Evolutionary conservation across 2,888 invertebrate genomes (phyloP), one percentile per base, ranked within the genome.

Genomic region (Chrysolina oricalcia): DNA sequence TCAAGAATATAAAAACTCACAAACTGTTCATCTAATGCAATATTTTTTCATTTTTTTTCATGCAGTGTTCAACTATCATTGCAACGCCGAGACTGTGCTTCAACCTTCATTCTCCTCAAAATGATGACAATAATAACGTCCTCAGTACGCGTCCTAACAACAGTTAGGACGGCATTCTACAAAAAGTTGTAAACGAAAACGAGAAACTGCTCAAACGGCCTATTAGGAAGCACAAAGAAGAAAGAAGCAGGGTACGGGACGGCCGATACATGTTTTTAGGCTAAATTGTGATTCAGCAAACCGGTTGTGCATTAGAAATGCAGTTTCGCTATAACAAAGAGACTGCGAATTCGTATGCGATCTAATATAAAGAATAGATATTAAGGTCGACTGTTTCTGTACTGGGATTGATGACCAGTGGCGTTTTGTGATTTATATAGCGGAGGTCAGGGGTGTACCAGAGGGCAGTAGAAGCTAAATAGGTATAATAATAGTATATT

Each of bases 271-370:
- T 85, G 86, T 87, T 88, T 87, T 88, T 87, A 86, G 87, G 87
- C 86, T 87, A 86, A 86, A 87, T 87, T 87, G 86, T 86, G 86
- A 87, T 87, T 88, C 87, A 87, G 87, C 87, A 86, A 80, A 87
- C 88, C 87, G 87, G 87, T 88, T 86, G 82, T 83, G 86, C 82
- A 85, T 87, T 87, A 87, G 87, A 87, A 87, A 86, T 86, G 85
- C 83, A 85, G 86, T 87, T 86, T 85, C 83, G 85, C 84, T 79
- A 78, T 84, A 87, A 87, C 87, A 87, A 87, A 87, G 86, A 86
- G 86, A 86, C 83, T 84, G 84, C 83, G 84, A 84, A 86, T 87
- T 85, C 77, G 81, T 67, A 43, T 35, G 43, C 21, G 81, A 80
- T 80, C 77, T 85, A 84, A 86, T 85, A 84, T 83, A 84, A 87